Base-by-base conservation (phyloP, 2,797 vertebrate genomes). In the Phrynocephalus forsythii region DNA sequence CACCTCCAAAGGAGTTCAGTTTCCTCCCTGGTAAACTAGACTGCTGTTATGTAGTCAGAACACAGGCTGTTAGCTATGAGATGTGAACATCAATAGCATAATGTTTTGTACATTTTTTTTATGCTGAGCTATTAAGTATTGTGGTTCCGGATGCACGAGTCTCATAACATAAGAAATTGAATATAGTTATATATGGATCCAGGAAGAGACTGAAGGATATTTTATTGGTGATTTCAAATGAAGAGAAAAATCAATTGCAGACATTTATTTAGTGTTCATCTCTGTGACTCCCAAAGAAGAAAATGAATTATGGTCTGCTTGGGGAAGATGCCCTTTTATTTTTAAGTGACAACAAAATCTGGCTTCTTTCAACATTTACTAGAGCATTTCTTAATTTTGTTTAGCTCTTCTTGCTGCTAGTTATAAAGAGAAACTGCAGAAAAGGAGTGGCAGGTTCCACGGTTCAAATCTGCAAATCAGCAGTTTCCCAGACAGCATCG, bases 81-180 rank as follows among this genome's bases (percentile, higher is more conserved):
- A 90, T 8, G 82, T 28, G 68, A 92, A 80, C 67, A 86, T 2
- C 68, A 92, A 72, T 73, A 15, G 78, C 73, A 28, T 82, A 71
- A 75, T 73, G 1, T 60, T 92, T 89, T 83, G 79, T 87, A 50
- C 0, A 60, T 2, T 80, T 80, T 88, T 33, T 24, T 91, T 90
- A 86, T 90, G 79, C 66, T 88, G 79, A 85, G 72, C 80, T 92
- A 94, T 87, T 81, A 90, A 89, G 86, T 92, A 69, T 83, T 87
- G 94, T 88, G 84, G 83, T 94, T 94, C 76, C 82, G 91, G 88
- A 89, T 71, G 84, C 66, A 15, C 30, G 56, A 24, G 84, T 84
- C 85, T 79, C 72, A n/a, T 79, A 66, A 38, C 48, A 76, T 16
- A 56, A 85, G 5, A 76, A 90, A 93, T 6, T 73, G 90, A 92